Conservation (phyloP, 2,113 vertebrate species). For the Marcusenius ussheri region DNA sequence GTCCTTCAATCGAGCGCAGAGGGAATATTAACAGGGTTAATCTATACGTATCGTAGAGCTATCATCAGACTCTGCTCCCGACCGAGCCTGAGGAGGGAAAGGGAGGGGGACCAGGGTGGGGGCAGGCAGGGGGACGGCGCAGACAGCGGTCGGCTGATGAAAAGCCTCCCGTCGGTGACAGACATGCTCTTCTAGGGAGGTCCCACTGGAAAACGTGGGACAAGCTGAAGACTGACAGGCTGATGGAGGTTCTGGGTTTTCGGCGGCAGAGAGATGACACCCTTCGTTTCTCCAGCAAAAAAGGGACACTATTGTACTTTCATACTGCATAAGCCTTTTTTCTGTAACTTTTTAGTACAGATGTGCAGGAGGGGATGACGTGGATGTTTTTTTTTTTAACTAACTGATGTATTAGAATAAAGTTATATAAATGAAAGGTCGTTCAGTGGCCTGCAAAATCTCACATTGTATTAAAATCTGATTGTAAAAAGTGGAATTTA, state of each 20-base stretch:
- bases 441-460: not conserved
- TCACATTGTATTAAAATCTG: not conserved
- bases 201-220: not conserved
- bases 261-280: not conserved
- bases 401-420: not conserved
- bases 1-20: not conserved
- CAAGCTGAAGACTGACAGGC: conserved; percentile 9
- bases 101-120: not conserved
- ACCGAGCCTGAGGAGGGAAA: not conserved
- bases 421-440: not conserved
- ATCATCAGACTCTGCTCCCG: not conserved
- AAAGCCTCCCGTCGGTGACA: not conserved
- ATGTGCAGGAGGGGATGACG: not conserved
- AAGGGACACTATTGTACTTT: not conserved
- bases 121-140: not conserved
- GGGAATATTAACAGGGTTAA: conserved; percentile 12
- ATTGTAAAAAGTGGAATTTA: not conserved
- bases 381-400: not conserved
- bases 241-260: conserved; percentile 9
- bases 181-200: not conserved
- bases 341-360: not conserved
- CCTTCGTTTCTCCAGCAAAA: not conserved
- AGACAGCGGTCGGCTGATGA: not conserved
- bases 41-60: not conserved
- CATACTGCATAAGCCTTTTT: not conserved